A percentile compares a stretch with the other conserved stretches of the same genome.
Conservation (phyloP, 1,140 invertebrate species). For the Bombus sibiricus region DNA sequence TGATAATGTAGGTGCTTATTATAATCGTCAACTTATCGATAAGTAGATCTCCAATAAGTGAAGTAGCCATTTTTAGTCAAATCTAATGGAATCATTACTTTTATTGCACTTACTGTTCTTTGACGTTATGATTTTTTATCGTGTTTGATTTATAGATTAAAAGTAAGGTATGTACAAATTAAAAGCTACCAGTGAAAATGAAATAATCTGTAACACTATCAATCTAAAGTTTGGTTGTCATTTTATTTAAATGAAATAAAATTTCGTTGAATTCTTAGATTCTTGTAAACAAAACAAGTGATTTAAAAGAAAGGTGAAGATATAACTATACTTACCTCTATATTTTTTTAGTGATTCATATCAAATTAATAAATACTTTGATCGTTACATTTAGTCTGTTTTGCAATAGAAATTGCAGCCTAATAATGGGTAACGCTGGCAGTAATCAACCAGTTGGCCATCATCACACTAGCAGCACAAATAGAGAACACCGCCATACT, state of each 20-base stretch:
- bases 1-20: not conserved
- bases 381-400: not conserved
- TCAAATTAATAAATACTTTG: not conserved
- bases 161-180: not conserved
- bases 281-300: slow-evolving; percentile 15
- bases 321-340: not conserved
- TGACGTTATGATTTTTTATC: slow-evolving; percentile 2
- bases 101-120: not conserved
- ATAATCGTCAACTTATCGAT: not conserved
- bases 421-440: slow-evolving; percentile 89
- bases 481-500: slow-evolving; percentile 74
- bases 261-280: not conserved
- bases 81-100: slow-evolving; percentile 4
- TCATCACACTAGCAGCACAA: slow-evolving; percentile 85
- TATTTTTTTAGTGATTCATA: not conserved
- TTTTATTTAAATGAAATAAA: not conserved
- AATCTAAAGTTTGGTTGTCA: not conserved
- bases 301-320: not conserved
- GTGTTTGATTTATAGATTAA: not conserved
- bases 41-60: not conserved
- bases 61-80: slow-evolving; percentile 22
- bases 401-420: not conserved
- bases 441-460: slow-evolving; percentile 86
- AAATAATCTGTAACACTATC: not conserved
- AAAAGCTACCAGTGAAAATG: not conserved